Evolutionary conservation across 30 jellyfish, hydroid and myxozoan genomes (phyloP), one percentile per base, ranked within the genome.

Genomic region (Nemopilema nomurai): DNA sequence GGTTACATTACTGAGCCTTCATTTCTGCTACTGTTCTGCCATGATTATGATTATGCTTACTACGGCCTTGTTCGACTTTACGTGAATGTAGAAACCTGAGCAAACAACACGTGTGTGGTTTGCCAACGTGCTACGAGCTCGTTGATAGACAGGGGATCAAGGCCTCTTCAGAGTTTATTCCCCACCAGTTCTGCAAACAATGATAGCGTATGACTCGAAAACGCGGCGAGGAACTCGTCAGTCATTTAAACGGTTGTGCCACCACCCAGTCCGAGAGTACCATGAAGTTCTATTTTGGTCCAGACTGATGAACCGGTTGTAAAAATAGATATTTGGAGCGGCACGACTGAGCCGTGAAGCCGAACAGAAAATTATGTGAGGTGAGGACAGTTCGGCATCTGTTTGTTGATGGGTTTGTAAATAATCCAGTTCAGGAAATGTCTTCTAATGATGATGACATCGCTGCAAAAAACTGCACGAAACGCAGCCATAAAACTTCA

Each of bases 81-180:
- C 57, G 57, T 41, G 57, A 41, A 63, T 63, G 7, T 18, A 7
- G 7, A 63, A 28, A 26, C 65, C 65, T 51, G 64, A 16, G 89
- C 81, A 79, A 79, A 79, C 65, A 79, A 64, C 71, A 29, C 49
- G 89, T 79, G 89, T 79, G 89, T 79, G 89, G 89, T 79, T 79
- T 69, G 28, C 33, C 41, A 27, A 8, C 74, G 80, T 79, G 80
- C 33, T 28, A 29, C 74, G 32, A 33, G 25, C 79, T 64, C 74
- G 78, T 23, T 79, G 80, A 79, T 67, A 50, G 81, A 67, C 71
- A 66, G 28, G 22, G 28, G 81, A 79, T 79, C 16, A 64, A 31
- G 17, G 18, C 18, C 16, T 67, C 28, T 18, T 0, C 78, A 18
- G 64, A 23, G 84, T 63, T 57, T 62, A 31, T 79, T 69, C 83